Conservation (phyloP, 2,797 vertebrate genomes). For the Halcyon smyrnensis region DNA sequence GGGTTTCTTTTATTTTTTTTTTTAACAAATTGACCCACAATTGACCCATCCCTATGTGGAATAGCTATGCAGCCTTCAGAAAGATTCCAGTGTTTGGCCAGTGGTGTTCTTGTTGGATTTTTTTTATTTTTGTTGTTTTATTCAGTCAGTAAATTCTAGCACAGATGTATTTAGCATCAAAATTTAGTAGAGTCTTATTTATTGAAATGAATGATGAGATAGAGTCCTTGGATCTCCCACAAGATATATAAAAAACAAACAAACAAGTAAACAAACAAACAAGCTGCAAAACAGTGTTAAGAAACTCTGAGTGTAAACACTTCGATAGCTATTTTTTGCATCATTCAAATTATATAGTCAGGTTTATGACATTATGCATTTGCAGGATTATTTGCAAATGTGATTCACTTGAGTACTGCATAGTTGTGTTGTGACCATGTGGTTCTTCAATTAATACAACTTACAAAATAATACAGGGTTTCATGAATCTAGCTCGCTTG, state of each 20-base stretch:
- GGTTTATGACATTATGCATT: neutral
- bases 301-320: neutral
- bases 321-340: neutral
- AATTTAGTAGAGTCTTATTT: neutral
- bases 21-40: neutral
- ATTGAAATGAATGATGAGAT: neutral
- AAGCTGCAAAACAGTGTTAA: neutral
- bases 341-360: neutral
- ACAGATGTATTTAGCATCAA: neutral
- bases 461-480: neutral
- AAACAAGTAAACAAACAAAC: too few species aligned
- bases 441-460: neutral
- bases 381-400: neutral
- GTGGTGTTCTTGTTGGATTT: neutral
- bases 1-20: neutral
- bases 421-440: neutral
- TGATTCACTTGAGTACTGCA: neutral
- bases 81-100: neutral
- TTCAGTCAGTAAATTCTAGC: neutral
- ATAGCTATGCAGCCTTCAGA: neutral
- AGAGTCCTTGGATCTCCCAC: neutral
- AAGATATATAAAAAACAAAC: neutral
- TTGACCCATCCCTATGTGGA: neutral
- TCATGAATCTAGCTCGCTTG: neutral
- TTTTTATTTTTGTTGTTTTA: neutral